Percentiles rank a stretch among this genome's conserved stretches.
phyloP scores from a whole-genome alignment of 2,797 vertebrate species.

The Crotalus adamanteus region DNA sequence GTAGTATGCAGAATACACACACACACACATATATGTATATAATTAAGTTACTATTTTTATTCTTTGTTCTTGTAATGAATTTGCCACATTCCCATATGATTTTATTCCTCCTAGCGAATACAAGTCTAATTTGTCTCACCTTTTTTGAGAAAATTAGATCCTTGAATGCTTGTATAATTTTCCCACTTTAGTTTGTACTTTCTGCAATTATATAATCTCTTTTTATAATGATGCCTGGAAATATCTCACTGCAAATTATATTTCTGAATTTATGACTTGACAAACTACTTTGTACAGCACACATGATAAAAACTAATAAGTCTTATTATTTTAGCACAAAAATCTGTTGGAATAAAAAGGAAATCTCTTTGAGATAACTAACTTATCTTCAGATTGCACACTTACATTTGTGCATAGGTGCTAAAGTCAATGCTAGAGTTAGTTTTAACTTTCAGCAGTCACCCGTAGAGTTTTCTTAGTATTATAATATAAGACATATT shows the following conservation, averaged over 20 bases:
- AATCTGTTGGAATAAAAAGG: not conserved
- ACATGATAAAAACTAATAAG: conserved; percentile 13
- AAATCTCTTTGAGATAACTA: not conserved
- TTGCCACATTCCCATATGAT: not conserved
- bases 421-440: not conserved
- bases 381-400: not conserved
- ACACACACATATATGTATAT: not conserved
- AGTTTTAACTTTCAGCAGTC: not conserved
- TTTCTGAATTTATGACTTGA: conserved; percentile 2
- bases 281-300: not conserved
- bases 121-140: conserved; percentile 25
- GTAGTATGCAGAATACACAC: not conserved
- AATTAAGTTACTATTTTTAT: not conserved
- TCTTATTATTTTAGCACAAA: conserved; percentile 12
- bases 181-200: conserved; percentile 13
- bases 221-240: conserved; percentile 7
- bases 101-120: not conserved
- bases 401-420: not conserved
- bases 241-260: conserved; percentile 18
- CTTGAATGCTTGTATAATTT: not conserved
- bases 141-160: conserved; percentile 9
- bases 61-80: not conserved
- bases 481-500: not conserved
- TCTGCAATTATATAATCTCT: not conserved
- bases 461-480: not conserved